phyloP scores from a whole-genome alignment of 2,797 vertebrate genomes.

The Syndactyla subalaris region DNA sequence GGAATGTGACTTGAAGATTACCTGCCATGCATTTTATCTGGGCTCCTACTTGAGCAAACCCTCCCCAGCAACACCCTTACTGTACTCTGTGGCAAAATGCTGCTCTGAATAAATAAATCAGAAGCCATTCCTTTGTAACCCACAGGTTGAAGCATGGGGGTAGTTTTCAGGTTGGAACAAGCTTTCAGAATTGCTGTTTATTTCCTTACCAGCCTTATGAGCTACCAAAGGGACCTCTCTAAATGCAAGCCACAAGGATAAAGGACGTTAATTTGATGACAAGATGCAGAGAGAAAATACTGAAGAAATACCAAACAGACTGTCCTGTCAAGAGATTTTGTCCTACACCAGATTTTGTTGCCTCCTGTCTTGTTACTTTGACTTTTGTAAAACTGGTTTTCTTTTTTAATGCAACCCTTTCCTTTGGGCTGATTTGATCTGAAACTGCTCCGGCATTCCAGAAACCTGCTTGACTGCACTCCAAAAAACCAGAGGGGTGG shows the following conservation, averaged over 20 bases:
- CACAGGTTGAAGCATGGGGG: rapidly evolving
- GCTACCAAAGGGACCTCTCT: neutral
- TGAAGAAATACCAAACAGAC: neutral
- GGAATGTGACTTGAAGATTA: neutral
- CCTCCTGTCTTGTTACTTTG: neutral
- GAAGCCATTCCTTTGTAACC: neutral
- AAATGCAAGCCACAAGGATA: neutral
- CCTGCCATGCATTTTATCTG: neutral
- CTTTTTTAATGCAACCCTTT: slow-evolving; percentile 9
- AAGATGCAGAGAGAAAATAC: neutral
- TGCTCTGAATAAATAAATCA: neutral
- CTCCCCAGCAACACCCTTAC: neutral
- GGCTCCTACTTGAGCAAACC: neutral
- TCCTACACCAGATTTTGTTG: neutral
- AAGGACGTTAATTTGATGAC: neutral
- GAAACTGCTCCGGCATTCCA: slow-evolving; percentile 49
- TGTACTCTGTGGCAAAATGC: neutral
- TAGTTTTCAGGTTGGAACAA: neutral
- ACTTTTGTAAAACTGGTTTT: slow-evolving; percentile 29
- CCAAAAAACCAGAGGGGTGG: slow-evolving; percentile 47
- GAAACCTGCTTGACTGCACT: slow-evolving; percentile 64
- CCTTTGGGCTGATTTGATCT: slow-evolving; percentile 49
- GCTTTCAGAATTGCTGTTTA: neutral
- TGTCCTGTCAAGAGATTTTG: neutral
- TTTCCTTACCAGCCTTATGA: neutral